phyloP scores from a whole-genome alignment of 2,888 invertebrate genomes.

The Melipona bicolor region DNA sequence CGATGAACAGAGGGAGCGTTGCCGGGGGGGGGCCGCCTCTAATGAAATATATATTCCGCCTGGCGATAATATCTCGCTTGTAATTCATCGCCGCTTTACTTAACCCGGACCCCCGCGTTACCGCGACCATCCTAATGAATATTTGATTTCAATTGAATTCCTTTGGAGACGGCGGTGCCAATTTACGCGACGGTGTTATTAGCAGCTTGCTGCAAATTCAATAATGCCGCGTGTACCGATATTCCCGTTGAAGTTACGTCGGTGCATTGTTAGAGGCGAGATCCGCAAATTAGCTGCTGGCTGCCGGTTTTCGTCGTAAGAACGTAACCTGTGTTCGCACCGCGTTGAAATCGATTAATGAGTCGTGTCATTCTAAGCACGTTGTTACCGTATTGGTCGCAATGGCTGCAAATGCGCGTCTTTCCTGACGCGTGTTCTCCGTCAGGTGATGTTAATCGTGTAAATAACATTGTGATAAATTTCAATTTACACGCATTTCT shows the following conservation, averaged over 20 bases:
- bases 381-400: neutral
- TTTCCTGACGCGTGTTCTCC: neutral
- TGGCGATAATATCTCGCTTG: conserved; percentile 19
- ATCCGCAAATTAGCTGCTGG: conserved; percentile 40
- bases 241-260: conserved; percentile 33
- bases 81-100: conserved; percentile 40
- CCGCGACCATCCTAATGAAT: conserved; percentile 42
- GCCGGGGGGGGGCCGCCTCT: neutral
- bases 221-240: conserved; percentile 33
- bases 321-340: neutral
- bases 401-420: neutral
- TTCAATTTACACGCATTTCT: too few relatives aligned
- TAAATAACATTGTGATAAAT: neutral
- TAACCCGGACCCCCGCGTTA: conserved; percentile 11
- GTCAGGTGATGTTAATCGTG: neutral
- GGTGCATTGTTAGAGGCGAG: conserved; percentile 33
- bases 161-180: conserved; percentile 35
- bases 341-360: neutral
- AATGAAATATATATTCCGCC: conserved; percentile 7
- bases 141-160: conserved; percentile 48
- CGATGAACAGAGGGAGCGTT: neutral
- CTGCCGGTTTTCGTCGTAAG: conserved; percentile 1
- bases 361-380: too few relatives aligned
- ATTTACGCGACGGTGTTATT: conserved; percentile 47
- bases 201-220: conserved; percentile 52